A percentile compares a stretch with the other conserved stretches of the same genome.
These are phyloP conservation scores for Sesia bembeciformis DNA, from an alignment of 2,888 invertebrate species.

Conservation along the genomic window DNA sequence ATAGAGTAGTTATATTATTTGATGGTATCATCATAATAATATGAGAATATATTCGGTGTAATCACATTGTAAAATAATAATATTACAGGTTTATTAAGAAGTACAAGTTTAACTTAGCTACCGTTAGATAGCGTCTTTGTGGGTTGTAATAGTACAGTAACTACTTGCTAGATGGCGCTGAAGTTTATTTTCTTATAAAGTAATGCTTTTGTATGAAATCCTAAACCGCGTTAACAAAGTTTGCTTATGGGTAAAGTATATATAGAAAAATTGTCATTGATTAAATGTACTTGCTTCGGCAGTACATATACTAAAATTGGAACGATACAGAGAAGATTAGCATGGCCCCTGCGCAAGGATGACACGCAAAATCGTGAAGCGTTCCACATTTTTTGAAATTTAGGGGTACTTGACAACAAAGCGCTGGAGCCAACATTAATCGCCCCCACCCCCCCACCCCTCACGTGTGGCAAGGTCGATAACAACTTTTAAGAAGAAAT, in stretches of 20 bases:
- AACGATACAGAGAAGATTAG: constrained; percentile 10
- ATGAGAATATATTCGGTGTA: no score
- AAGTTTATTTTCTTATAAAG: not conserved
- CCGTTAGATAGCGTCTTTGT: not conserved
- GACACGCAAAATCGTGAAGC: constrained; percentile 9
- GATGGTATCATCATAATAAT: no score
- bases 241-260: not conserved
- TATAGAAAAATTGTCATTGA: not conserved
- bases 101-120: not conserved
- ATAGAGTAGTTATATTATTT: no score
- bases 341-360: constrained; percentile 11
- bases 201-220: not conserved
- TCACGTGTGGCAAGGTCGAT: no score
- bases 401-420: no score
- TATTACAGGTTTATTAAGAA: not conserved
- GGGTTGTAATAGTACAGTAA: not conserved
- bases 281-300: constrained; percentile 1
- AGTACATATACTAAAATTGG: constrained; percentile 1
- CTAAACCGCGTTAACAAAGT: not conserved
- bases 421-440: no score
- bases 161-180: no score
- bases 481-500: no score
- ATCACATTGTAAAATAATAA: no score
- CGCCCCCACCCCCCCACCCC: no score
- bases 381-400: constrained; percentile 1